These are phyloP conservation scores for Cheilosia scutellata DNA, from an alignment of 2,888 invertebrate genomes.

Conservation along the genomic window DNA sequence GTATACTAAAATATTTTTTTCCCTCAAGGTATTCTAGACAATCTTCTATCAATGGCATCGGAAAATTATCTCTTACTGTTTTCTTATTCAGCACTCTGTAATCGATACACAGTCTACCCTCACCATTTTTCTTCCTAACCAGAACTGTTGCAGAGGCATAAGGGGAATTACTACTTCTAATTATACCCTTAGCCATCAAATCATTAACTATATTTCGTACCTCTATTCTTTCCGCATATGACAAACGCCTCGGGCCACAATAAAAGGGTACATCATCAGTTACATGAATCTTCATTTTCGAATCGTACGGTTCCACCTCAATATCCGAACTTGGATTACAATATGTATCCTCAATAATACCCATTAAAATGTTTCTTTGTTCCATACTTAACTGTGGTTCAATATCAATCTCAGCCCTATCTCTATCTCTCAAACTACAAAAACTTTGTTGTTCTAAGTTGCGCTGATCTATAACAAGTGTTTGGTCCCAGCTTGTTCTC, in stretches of 20 bases:
- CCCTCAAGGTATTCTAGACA: background rate
- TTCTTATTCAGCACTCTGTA: slow-evolving; percentile 43
- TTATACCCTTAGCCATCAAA: slow-evolving; percentile 50
- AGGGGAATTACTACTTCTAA: slow-evolving; percentile 63
- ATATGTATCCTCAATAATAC: background rate
- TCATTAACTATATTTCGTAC: slow-evolving; percentile 41
- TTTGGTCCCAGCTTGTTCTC: too few relatives aligned
- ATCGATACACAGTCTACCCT: slow-evolving; percentile 67
- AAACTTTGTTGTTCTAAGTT: too few relatives aligned
- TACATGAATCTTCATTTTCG: slow-evolving; percentile 53
- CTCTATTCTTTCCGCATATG: slow-evolving; percentile 43
- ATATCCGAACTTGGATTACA: background rate
- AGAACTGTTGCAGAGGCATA: slow-evolving; percentile 73
- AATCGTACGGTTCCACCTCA: slow-evolving; percentile 16
- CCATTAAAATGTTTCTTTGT: background rate
- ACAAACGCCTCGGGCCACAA: slow-evolving; percentile 34
- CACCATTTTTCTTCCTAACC: slow-evolving; percentile 66
- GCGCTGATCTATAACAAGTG: too few relatives aligned
- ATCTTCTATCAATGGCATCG: background rate
- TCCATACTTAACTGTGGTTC: background rate
- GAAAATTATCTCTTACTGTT: slow-evolving; percentile 1
- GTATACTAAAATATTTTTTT: background rate
- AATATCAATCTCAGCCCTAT: too few relatives aligned
- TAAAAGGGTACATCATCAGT: slow-evolving; percentile 46
- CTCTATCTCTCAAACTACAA: too few relatives aligned